These are phyloP conservation scores for Nothocercus nigrocapillus DNA, from an alignment of 2,113 vertebrate species.

Conservation along the genomic window DNA sequence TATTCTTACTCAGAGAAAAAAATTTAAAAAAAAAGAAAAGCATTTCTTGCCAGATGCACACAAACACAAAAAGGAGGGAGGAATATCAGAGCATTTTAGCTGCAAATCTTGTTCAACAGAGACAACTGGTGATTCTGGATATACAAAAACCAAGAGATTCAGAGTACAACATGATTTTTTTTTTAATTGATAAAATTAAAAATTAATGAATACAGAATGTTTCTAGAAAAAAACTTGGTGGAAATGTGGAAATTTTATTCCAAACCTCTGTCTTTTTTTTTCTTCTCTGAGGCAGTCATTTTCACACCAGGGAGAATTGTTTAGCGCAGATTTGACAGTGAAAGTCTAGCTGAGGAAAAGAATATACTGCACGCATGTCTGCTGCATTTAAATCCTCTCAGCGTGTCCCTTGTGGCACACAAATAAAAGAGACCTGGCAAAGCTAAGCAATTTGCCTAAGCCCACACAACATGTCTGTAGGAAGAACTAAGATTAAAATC, in stretches of 20 bases:
- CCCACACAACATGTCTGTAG: neutral
- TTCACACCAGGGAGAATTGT: conserved; percentile 10
- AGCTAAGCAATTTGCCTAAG: conserved; percentile 25
- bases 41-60: neutral
- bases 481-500: neutral
- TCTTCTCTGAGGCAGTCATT: neutral
- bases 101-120: neutral
- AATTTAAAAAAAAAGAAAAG: neutral
- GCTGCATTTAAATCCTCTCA: neutral
- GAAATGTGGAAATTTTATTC: neutral
- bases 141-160: neutral
- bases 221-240: neutral
- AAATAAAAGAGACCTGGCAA: neutral
- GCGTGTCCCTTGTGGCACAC: neutral
- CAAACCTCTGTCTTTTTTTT: neutral
- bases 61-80: neutral
- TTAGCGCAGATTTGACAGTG: neutral
- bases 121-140: neutral
- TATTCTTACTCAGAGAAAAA: neutral
- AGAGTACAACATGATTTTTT: neutral
- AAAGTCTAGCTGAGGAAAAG: neutral
- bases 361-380: neutral
- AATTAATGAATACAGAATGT: neutral
- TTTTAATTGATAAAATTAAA: neutral
- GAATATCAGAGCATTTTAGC: neutral